phyloP scores from a whole-genome alignment of 2,888 invertebrate genomes.

The Volucella inflata region DNA sequence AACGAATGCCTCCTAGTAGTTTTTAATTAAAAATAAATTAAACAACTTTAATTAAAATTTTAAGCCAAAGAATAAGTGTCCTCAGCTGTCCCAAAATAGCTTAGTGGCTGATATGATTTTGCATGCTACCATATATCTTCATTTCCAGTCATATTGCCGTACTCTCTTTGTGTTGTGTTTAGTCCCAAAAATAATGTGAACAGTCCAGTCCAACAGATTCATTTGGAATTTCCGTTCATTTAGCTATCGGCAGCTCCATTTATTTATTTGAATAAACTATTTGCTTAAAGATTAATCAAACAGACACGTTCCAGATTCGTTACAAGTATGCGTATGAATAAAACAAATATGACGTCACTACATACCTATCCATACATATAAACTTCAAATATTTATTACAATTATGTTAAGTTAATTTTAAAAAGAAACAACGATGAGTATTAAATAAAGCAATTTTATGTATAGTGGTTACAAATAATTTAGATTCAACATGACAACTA shows the following conservation, averaged over 20 bases:
- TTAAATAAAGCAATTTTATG: conserved; percentile 47
- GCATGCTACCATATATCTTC: conserved; percentile 4
- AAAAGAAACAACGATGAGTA: conserved; percentile 43
- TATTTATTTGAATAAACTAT: conserved; percentile 59
- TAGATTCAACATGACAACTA: conserved; percentile 24
- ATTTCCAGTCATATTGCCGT: too few species aligned
- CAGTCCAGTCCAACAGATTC: conserved; percentile 30
- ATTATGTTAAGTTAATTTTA: conserved; percentile 28
- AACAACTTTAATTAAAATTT: background rate
- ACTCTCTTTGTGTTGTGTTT: background rate
- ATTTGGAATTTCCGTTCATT: conserved; percentile 34
- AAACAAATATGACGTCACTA: conserved; percentile 31
- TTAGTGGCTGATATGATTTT: conserved; percentile 9
- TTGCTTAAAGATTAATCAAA: conserved; percentile 43
- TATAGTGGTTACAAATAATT: conserved; percentile 1
- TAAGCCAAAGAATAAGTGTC: background rate
- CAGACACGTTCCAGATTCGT: conserved; percentile 57
- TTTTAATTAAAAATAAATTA: too few species aligned
- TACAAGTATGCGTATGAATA: conserved; percentile 13
- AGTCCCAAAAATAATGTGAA: background rate
- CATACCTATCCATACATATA: conserved; percentile 5
- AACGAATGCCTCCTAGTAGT: too few species aligned
- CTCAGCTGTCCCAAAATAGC: background rate
- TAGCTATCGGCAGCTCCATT: conserved; percentile 46
- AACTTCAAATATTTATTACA: conserved; percentile 29